Evolutionary conservation across 2,113 vertebrate species (phyloP), one percentile per base, ranked within the genome.

Genomic region (Hemiscyllium ocellatum): DNA sequence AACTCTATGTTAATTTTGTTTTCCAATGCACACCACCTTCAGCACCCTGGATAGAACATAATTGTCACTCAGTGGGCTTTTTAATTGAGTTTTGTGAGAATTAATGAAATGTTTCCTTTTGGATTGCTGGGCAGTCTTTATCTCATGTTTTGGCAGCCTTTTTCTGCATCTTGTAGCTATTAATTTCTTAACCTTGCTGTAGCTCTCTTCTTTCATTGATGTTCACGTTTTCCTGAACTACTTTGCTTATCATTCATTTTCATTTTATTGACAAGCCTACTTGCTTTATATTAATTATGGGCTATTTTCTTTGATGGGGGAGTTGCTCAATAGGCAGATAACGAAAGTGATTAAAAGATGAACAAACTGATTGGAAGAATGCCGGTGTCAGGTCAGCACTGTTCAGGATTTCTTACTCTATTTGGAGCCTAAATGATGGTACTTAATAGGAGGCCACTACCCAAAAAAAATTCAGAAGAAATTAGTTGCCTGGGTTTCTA

Each of bases 31-130:
- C 37, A 68, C 17, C 89, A 68, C 66, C 29, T 90, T 66, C n/a
- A 66, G 89, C 89, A 93, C 89, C 89, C 89, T 93, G 89, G 89
- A 66, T 93, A 42, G 89, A 93, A 66, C 61, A 22, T 93, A 93
- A 93, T 93, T 37, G 89, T 93, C 61, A 93, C 89, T 93, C 89
- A 66, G 61, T 93, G 89, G 89, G 89, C 66, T 19, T 66, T n/a
- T 93, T 93, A 93, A 93, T 93, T 93, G 61, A 93, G 87, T 65
- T 93, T 93, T 93, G 89, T 93, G 89, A 66, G 89, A 66, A 93
- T 37, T 93, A 66, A 93, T 93, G 61, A 93, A 66, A 93, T 66
- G 89, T 66, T 93, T 93, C n/a, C 52, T 61, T 37, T 93, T 93
- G 37, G 68, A 93, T 93, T 37, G 61, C 61, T 66, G 33, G 61